A percentile compares a stretch with the other conserved stretches of the same genome.
Evolutionary conservation across 2,888 invertebrate species (phyloP).

Genomic region (Ormyrus pomaceus): DNA sequence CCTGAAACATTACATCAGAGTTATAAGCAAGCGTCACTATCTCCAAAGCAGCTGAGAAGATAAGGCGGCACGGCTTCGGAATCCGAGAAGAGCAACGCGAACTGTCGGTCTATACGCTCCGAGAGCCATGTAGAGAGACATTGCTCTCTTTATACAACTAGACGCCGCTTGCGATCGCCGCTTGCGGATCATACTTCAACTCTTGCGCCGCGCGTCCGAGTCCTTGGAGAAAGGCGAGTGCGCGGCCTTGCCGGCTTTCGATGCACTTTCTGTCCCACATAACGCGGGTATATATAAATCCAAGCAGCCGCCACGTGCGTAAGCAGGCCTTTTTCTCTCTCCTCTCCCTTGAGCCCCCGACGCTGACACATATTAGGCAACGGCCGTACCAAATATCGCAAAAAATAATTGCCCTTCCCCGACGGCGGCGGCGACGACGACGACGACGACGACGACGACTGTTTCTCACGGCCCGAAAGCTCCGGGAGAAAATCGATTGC

Average conservation of each 20-base stretch:
- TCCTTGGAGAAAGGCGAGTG: conserved; percentile 35
- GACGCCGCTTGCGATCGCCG: not conserved
- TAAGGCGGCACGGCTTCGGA: too few species aligned
- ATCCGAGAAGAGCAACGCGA: too few species aligned
- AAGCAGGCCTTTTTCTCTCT: conserved; percentile 38
- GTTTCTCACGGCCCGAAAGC: too few species aligned
- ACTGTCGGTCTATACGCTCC: too few species aligned
- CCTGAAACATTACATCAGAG: too few species aligned
- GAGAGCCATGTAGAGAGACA: not conserved
- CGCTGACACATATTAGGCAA: conserved; percentile 14
- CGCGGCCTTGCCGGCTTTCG: conserved; percentile 40
- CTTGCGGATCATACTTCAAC: not conserved
- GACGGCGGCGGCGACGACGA: too few species aligned
- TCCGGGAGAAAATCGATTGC: too few species aligned
- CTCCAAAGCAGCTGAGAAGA: too few species aligned
- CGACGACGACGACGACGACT: too few species aligned
- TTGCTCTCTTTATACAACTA: too few species aligned
- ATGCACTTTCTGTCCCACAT: conserved; percentile 41
- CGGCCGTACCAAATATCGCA: not conserved
- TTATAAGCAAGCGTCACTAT: too few species aligned
- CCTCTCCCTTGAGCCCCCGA: not conserved
- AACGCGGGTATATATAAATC: conserved; percentile 12
- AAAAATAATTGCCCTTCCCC: too few species aligned
- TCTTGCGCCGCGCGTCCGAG: not conserved
- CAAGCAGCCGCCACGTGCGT: conserved; percentile 9